Evolutionary conservation across 2,113 vertebrate genomes (phyloP).

Genomic region (Talpa occidentalis): DNA sequence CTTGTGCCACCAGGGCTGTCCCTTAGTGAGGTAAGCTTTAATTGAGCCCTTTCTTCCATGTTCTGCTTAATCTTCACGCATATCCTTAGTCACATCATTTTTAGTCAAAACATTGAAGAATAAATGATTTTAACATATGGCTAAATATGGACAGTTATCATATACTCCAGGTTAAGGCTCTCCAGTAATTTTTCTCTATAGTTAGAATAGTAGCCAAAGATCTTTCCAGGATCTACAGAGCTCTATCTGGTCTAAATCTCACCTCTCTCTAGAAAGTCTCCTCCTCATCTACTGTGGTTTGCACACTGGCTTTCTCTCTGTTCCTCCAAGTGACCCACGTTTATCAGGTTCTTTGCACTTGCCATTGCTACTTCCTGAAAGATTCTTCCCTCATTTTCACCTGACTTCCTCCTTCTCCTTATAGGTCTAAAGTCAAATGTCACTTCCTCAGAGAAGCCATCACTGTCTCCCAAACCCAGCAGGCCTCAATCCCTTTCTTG

Average conservation of each 20-base stretch:
- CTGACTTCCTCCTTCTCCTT: not conserved
- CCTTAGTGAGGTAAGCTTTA: not conserved
- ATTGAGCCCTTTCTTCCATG: not conserved
- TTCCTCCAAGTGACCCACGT: not conserved
- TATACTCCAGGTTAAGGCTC: not conserved
- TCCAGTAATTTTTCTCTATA: not conserved
- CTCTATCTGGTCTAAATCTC: not conserved
- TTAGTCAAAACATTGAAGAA: constrained; percentile 19
- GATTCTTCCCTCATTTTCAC: not conserved
- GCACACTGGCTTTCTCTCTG: not conserved
- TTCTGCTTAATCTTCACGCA: not conserved
- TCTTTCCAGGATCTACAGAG: not conserved
- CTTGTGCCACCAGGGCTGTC: too few species aligned
- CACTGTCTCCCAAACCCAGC: not conserved
- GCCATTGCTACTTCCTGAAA: constrained; percentile 1
- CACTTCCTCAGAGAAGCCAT: not conserved
- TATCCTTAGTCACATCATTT: not conserved
- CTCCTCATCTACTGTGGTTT: not conserved
- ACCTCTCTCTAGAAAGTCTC: not conserved
- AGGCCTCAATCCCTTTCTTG: not conserved
- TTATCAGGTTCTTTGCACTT: not conserved
- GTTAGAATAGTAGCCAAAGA: constrained; percentile 6
- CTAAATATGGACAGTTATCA: not conserved
- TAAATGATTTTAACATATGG: constrained; percentile 19
- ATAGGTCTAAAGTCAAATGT: not conserved